Conservation (phyloP, 2,888 invertebrate species). For the Synanthedon andrenaeformis region DNA sequence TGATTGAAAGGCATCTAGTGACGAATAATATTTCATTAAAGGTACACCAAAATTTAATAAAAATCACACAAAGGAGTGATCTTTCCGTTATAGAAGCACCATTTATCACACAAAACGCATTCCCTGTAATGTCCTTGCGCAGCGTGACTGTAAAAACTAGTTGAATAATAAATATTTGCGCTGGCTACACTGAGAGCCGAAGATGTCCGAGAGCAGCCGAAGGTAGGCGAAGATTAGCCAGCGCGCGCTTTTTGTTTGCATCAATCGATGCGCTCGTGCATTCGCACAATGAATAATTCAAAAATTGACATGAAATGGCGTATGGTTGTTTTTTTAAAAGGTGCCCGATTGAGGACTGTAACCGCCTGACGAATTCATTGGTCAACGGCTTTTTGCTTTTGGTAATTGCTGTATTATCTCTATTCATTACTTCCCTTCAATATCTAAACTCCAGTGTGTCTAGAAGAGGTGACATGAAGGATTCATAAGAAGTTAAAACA, state of each 20-base stretch:
- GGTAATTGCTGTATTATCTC: constrained; percentile 56
- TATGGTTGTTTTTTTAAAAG: constrained; percentile 70
- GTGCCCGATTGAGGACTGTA: constrained; percentile 71
- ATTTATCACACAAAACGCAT: constrained; percentile 67
- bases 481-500: no score
- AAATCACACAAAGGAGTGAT: no score
- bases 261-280: constrained; percentile 71
- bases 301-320: constrained; percentile 72
- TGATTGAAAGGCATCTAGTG: no score
- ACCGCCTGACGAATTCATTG: constrained; percentile 71
- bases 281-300: constrained; percentile 71
- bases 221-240: constrained; percentile 67
- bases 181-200: constrained; percentile 60
- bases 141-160: constrained; percentile 67
- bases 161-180: constrained; percentile 61
- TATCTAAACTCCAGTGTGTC: no score
- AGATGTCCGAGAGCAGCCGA: constrained; percentile 44
- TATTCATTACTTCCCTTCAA: neutral
- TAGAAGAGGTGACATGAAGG: no score
- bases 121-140: constrained; percentile 61
- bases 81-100: constrained; percentile 36
- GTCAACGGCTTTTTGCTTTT: constrained; percentile 62
- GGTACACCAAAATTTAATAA: neutral
- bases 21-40: no score
- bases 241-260: constrained; percentile 67